phyloP scores from a whole-genome alignment of 2,797 vertebrate genomes.

The Pygocentrus nattereri region DNA sequence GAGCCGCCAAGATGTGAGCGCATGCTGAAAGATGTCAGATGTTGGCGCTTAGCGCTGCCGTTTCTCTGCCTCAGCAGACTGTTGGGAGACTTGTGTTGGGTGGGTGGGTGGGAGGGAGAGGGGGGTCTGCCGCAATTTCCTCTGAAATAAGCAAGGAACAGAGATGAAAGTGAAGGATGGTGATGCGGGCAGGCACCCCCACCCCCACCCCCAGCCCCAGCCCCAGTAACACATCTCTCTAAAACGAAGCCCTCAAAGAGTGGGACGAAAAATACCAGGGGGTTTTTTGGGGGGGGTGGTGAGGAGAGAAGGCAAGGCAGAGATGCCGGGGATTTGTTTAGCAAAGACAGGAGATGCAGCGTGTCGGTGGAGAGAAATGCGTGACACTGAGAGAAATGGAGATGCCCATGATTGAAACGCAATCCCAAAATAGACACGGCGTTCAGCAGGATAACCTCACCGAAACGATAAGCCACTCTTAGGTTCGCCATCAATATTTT shows the following conservation, averaged over 20 bases:
- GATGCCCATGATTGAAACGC: conserved; percentile 5
- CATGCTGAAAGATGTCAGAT: conserved; percentile 34
- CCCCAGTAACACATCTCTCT: conserved; percentile 36
- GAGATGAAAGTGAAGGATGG: conserved; percentile 66
- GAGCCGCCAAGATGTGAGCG: not conserved
- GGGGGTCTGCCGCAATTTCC: conserved; percentile 65
- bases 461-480: conserved; percentile 19
- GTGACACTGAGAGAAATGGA: conserved; percentile 36
- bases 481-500: conserved; percentile 16
- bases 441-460: not conserved
- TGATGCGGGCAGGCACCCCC: conserved; percentile 4
- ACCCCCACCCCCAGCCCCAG: not conserved
- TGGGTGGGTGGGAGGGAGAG: not conserved
- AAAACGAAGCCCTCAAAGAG: conserved; percentile 53
- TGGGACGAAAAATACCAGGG: not conserved
- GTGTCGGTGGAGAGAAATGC: conserved; percentile 3
- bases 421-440: conserved; percentile 7
- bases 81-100: conserved; percentile 22
- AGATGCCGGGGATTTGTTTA: conserved; percentile 30
- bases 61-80: conserved; percentile 38
- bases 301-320: not conserved
- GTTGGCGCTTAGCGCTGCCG: not conserved
- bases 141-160: conserved; percentile 60
- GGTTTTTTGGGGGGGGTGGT: not conserved
- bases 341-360: not conserved